Percentiles rank a stretch among this genome's conserved stretches.
phyloP scores from a whole-genome alignment of 2,888 invertebrate species.

The Drosophila setosimentum region DNA sequence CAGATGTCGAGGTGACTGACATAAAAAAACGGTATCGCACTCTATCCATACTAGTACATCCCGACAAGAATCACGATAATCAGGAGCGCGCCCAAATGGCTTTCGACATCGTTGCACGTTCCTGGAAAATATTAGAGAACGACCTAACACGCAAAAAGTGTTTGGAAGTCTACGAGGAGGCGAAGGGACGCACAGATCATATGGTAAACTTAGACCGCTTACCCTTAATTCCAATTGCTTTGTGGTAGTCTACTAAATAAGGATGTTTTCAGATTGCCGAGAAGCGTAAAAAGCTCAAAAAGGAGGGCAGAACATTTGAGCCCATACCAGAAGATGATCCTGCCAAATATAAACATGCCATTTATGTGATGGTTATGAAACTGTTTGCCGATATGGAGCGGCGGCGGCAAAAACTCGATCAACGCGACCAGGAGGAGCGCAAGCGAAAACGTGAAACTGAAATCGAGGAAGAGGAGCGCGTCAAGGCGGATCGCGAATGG shows the following conservation, averaged over 20 bases:
- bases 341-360: conserved; percentile 94
- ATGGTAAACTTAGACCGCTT: conserved; percentile 88
- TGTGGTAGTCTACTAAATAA: neutral
- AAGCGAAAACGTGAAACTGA: conserved; percentile 97
- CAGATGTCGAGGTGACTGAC: conserved; percentile 94
- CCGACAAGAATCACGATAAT: conserved; percentile 99
- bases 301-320: conserved; percentile 91
- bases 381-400: conserved; percentile 98
- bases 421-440: conserved; percentile 95
- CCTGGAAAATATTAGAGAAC: conserved; percentile 98
- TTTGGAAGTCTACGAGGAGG: conserved; percentile 98
- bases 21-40: conserved; percentile 98
- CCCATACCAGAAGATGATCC: conserved; percentile 95
- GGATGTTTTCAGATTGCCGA: conserved; percentile 90
- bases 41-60: conserved; percentile 99
- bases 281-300: conserved; percentile 96
- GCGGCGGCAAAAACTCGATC: conserved; percentile 94
- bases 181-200: conserved; percentile 96
- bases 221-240: neutral
- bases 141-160: conserved; percentile 97
- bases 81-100: conserved; percentile 96
- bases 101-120: conserved; percentile 96
- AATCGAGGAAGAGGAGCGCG: conserved; percentile 95
- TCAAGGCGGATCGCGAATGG: conserved; percentile 97
- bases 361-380: conserved; percentile 99